Evolutionary conservation across 92 coral and sea anemone genomes (phyloP).

Genomic region (Umimayanthus chanpuru): DNA sequence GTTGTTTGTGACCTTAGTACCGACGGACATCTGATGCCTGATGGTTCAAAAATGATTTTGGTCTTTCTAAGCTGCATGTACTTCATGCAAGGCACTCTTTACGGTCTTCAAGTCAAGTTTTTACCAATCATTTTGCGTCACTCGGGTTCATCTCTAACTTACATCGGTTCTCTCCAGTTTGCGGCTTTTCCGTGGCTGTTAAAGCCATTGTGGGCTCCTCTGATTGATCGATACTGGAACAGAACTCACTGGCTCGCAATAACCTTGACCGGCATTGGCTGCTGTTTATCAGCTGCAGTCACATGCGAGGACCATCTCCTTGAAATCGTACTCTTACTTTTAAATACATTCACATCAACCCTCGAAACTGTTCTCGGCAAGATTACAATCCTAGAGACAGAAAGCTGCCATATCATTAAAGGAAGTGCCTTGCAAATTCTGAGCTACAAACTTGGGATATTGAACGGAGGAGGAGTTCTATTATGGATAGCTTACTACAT

Average conservation of each 20-base stretch:
- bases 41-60: slow-evolving; percentile 28
- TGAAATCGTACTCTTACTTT: slow-evolving; percentile 29
- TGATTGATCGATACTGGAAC: slow-evolving; percentile 67
- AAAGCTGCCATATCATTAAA: slow-evolving; percentile 36
- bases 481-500: slow-evolving; percentile 66
- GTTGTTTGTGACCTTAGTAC: neutral
- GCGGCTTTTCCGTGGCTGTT: slow-evolving; percentile 89
- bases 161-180: slow-evolving; percentile 75
- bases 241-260: slow-evolving; percentile 60
- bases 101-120: slow-evolving; percentile 87
- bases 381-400: slow-evolving; percentile 48
- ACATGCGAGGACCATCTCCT: slow-evolving; percentile 42
- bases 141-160: slow-evolving; percentile 67
- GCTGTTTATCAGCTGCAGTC: slow-evolving; percentile 44
- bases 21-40: neutral
- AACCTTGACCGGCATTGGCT: slow-evolving; percentile 67
- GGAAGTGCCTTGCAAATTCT: slow-evolving; percentile 79
- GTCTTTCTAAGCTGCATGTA: slow-evolving; percentile 66
- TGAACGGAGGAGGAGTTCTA: slow-evolving; percentile 82
- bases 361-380: slow-evolving; percentile 80
- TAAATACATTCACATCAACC: slow-evolving; percentile 80
- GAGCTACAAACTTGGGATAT: slow-evolving; percentile 81
- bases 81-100: slow-evolving; percentile 85
- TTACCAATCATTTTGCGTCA: slow-evolving; percentile 81
- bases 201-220: slow-evolving; percentile 92